Percentiles rank a stretch among this genome's conserved stretches.
These are phyloP conservation scores for Orussus abietinus DNA, from an alignment of 1,140 invertebrate species.

Conservation along the genomic window DNA sequence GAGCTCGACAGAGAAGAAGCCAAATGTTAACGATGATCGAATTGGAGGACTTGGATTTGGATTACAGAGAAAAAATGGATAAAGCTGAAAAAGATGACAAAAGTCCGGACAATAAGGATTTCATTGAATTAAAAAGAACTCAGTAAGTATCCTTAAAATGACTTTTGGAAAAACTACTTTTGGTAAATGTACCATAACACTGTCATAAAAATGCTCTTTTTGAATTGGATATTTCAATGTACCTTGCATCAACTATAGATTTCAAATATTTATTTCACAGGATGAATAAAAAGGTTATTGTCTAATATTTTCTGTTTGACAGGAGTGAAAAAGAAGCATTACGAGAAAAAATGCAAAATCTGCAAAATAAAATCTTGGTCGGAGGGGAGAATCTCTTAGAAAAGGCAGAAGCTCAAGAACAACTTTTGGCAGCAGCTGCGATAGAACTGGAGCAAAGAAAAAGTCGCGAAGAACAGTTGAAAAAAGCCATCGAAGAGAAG, in stretches of 20 bases:
- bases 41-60: conserved; percentile 32
- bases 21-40: conserved; percentile 45
- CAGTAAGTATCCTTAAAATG: conserved; percentile 35
- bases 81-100: conserved; percentile 46
- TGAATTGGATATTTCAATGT: no score
- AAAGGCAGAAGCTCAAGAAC: conserved; percentile 93
- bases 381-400: conserved; percentile 98
- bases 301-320: conserved; percentile 22
- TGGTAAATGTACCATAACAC: conserved; percentile 6
- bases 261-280: conserved; percentile 3
- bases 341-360: conserved; percentile 79
- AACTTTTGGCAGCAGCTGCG: conserved; percentile 85
- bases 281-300: conserved; percentile 12
- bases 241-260: conserved; percentile 4
- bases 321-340: conserved; percentile 74
- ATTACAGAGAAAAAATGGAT: conserved; percentile 39
- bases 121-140: conserved; percentile 50
- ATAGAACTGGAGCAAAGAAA: conserved; percentile 82
- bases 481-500: conserved; percentile 78
- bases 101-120: conserved; percentile 43
- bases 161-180: conserved; percentile 2
- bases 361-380: conserved; percentile 95
- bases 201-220: conserved; percentile 1
- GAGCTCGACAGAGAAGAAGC: conserved; percentile 35
- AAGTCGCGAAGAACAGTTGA: conserved; percentile 77